A percentile compares a stretch with the other conserved stretches of the same genome.
Evolutionary conservation across 2,888 invertebrate genomes (phyloP).

Genomic region (Ormia ochracea): DNA sequence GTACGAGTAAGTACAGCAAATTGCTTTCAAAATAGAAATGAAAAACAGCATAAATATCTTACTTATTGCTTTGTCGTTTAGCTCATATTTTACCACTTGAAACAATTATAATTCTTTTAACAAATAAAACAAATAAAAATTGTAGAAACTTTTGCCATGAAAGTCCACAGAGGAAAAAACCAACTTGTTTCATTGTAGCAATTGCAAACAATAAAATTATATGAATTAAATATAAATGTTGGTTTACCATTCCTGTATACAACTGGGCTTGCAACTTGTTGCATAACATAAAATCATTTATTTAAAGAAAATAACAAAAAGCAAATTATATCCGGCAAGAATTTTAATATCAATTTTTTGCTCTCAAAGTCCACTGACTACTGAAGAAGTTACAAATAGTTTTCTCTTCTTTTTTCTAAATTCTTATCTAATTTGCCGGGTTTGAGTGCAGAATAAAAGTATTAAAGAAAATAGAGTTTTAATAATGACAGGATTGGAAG

Average conservation of each 20-base stretch:
- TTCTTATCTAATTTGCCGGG: neutral
- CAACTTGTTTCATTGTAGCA: slow-evolving; percentile 14
- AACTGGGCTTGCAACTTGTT: slow-evolving; percentile 33
- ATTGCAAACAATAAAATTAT: slow-evolving; percentile 30
- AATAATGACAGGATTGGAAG: neutral
- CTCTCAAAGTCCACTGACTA: neutral
- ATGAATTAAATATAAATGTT: slow-evolving; percentile 27
- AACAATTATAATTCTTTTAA: slow-evolving; percentile 56
- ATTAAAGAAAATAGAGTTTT: neutral
- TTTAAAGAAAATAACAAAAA: neutral
- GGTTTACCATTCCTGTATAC: neutral
- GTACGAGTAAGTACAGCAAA: neutral
- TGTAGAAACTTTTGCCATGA: slow-evolving; percentile 32
- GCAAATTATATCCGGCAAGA: neutral
- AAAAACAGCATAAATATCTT: slow-evolving; percentile 31
- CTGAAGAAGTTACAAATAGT: neutral
- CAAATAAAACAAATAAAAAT: slow-evolving; percentile 39
- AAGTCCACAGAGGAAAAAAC: neutral
- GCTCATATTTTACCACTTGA: slow-evolving; percentile 52
- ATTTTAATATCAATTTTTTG: neutral
- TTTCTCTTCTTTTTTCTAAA: neutral
- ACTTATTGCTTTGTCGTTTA: slow-evolving; percentile 50
- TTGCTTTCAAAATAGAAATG: neutral
- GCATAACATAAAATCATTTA: slow-evolving; percentile 28
- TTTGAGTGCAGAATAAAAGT: neutral